A percentile compares a stretch with the other conserved stretches of the same genome.
Conservation (phyloP, 2,113 vertebrate genomes). For the Ia io region DNA sequence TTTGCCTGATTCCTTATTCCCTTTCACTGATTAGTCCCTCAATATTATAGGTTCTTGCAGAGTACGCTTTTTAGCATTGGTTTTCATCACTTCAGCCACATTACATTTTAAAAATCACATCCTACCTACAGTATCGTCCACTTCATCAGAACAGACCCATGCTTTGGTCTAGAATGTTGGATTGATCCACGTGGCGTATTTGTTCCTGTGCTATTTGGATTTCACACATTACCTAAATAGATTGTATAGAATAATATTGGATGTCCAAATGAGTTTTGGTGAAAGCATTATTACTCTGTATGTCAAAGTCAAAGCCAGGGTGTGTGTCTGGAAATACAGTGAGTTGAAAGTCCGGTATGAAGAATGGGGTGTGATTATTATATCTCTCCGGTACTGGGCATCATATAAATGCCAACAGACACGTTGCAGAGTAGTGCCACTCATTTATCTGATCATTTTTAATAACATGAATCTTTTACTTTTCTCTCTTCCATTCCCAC, state of each 20-base stretch:
- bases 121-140: neutral
- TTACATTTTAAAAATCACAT: slow-evolving; percentile 55
- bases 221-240: slow-evolving; percentile 30
- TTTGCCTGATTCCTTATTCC: slow-evolving; percentile 6
- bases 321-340: slow-evolving; percentile 51
- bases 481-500: neutral
- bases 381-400: neutral
- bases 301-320: slow-evolving; percentile 52
- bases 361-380: neutral
- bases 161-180: slow-evolving; percentile 45
- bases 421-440: neutral
- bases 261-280: slow-evolving; percentile 38
- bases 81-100: neutral
- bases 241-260: slow-evolving; percentile 39
- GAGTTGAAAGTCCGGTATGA: slow-evolving; percentile 17
- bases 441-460: neutral
- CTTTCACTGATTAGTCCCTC: neutral
- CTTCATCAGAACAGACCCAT: slow-evolving; percentile 19
- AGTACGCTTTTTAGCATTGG: slow-evolving; percentile 40
- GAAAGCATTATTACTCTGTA: slow-evolving; percentile 39
- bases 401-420: neutral
- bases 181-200: neutral
- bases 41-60: slow-evolving; percentile 19
- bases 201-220: neutral
- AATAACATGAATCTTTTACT: neutral